Conservation (phyloP, 2,113 vertebrate species). For the Poeciliopsis retropinna region DNA sequence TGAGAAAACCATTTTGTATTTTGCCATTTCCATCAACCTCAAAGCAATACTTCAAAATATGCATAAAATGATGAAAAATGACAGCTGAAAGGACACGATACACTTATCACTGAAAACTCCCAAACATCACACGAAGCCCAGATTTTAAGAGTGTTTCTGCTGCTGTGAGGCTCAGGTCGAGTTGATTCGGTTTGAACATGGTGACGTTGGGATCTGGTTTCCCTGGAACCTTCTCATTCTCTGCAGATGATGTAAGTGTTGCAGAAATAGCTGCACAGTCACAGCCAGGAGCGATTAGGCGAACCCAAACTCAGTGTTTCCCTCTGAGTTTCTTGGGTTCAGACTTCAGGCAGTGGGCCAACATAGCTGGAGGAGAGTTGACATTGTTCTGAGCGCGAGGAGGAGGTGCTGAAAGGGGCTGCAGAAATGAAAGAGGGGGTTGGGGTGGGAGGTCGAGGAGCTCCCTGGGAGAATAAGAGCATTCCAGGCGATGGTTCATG, state of each 20-base stretch:
- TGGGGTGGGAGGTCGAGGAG: slow-evolving; percentile 44
- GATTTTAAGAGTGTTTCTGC: too few species aligned
- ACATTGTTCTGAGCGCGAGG: slow-evolving; percentile 68
- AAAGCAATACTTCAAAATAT: too few species aligned
- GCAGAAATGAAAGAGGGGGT: slow-evolving; percentile 64
- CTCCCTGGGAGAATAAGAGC: slow-evolving; percentile 62
- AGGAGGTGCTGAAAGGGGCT: slow-evolving; percentile 61
- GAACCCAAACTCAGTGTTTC: slow-evolving; percentile 43
- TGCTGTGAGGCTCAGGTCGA: too few species aligned
- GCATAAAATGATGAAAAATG: too few species aligned
- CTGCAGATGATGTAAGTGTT: slow-evolving; percentile 66
- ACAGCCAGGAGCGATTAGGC: slow-evolving; percentile 67
- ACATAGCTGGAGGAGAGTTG: slow-evolving; percentile 57
- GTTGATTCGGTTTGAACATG: too few species aligned
- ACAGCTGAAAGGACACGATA: too few species aligned
- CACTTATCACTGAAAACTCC: too few species aligned
- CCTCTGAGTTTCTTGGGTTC: slow-evolving; percentile 48
- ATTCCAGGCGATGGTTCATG: slow-evolving; percentile 55
- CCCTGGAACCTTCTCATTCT: slow-evolving; percentile 37
- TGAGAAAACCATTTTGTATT: too few species aligned
- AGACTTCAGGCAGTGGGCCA: slow-evolving; percentile 69
- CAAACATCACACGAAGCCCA: too few species aligned
- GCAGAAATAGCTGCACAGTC: slow-evolving; percentile 73
- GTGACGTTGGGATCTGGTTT: too few species aligned
- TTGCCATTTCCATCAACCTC: too few species aligned